phyloP scores from a whole-genome alignment of 2,888 invertebrate species.

The Sympetrum striolatum region DNA sequence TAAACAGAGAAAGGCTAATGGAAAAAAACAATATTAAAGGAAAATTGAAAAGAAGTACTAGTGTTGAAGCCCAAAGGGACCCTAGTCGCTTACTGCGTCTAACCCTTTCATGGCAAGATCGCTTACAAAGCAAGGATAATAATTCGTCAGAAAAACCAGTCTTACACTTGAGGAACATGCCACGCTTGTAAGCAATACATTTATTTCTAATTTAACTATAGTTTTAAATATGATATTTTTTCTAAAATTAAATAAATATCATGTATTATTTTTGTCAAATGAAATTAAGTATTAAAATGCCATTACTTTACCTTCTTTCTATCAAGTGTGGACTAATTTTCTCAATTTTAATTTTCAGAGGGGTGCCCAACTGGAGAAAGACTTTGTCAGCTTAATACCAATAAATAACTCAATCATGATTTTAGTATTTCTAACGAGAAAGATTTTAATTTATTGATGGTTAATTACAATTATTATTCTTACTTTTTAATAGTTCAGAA shows the following conservation, averaged over 20 bases:
- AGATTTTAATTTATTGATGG: no score
- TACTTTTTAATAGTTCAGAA: no score
- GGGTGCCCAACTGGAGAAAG: conserved; percentile 1
- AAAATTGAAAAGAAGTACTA: background rate
- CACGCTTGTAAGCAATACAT: background rate
- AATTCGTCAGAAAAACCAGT: background rate
- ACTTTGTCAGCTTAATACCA: background rate
- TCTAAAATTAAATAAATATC: no score
- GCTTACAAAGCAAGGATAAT: background rate
- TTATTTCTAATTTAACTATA: background rate
- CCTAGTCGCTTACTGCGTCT: conserved; percentile 2
- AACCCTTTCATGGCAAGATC: conserved; percentile 21
- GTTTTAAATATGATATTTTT: background rate
- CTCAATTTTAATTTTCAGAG: background rate
- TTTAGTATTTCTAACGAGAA: no score
- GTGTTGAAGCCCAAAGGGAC: background rate
- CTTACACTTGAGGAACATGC: conserved; percentile 22
- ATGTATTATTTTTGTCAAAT: background rate
- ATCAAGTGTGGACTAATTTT: background rate
- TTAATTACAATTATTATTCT: no score
- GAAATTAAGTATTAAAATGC: background rate
- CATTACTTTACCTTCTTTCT: background rate
- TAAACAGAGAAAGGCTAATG: background rate
- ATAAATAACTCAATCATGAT: no score
- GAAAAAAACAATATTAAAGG: background rate